Conservation (phyloP, 2,113 vertebrate species). For the Sardina pilchardus region DNA sequence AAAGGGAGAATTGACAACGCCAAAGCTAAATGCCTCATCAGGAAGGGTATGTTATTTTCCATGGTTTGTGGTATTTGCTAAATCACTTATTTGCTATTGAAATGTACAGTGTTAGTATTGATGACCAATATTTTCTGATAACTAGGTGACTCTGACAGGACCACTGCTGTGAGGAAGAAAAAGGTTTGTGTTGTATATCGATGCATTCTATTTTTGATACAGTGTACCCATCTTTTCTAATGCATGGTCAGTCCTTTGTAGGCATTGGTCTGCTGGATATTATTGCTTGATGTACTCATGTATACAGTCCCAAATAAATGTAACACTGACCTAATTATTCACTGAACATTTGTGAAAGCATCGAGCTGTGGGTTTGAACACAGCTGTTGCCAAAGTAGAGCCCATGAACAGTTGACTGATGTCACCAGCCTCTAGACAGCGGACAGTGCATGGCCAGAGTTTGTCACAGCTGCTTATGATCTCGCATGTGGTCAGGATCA, state of each 20-base stretch:
- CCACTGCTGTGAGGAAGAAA: constrained; percentile 69
- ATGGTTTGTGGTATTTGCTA: not conserved
- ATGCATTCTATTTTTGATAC: not conserved
- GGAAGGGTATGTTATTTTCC: constrained; percentile 63
- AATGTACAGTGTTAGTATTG: not conserved
- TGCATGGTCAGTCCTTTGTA: not conserved
- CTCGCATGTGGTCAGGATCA: constrained; percentile 6
- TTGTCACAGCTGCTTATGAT: not conserved
- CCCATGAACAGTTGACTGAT: constrained; percentile 12
- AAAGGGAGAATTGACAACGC: constrained; percentile 43
- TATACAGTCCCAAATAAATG: not conserved
- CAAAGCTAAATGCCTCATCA: constrained; percentile 63
- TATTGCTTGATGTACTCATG: not conserved
- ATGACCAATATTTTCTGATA: not conserved
- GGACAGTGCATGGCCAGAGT: constrained; percentile 12
- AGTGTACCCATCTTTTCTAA: not conserved
- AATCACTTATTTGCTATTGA: fast-evolving
- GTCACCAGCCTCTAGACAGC: constrained; percentile 6
- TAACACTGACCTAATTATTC: constrained; percentile 12
- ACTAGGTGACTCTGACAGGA: constrained; percentile 73
- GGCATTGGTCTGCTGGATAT: not conserved
- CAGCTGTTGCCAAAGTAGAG: not conserved
- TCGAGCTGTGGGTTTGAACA: not conserved
- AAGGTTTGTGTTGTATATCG: constrained; percentile 75
- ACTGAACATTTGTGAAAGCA: constrained; percentile 4